phyloP scores from a whole-genome alignment of 2,797 vertebrate species.

The Anabas testudineus region DNA sequence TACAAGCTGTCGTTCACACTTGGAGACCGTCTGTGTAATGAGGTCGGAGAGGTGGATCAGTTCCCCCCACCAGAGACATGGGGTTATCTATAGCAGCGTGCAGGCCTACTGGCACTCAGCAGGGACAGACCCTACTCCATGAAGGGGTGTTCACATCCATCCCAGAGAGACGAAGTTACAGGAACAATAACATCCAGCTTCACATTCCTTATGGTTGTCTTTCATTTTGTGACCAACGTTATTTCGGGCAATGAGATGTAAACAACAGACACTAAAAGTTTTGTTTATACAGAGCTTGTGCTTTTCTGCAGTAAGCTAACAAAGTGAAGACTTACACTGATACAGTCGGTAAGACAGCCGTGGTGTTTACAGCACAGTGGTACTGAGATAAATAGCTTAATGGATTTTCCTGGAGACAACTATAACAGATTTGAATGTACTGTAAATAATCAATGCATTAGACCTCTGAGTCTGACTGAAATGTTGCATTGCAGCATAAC shows the following conservation, averaged over 20 bases:
- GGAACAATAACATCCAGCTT: conserved; percentile 40
- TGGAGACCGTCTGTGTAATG: conserved; percentile 89
- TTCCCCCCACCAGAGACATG: conserved; percentile 91
- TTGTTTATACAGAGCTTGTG: conserved; percentile 30
- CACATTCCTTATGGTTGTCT: conserved; percentile 46
- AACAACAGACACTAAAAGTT: conserved; percentile 35
- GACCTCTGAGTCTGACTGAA: conserved; percentile 13
- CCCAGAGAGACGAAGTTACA: conserved; percentile 56
- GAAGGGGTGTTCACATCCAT: conserved; percentile 45
- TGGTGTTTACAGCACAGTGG: conserved; percentile 12
- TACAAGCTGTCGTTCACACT: conserved; percentile 92
- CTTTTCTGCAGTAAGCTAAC: conserved; percentile 37
- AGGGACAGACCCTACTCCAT: conserved; percentile 50
- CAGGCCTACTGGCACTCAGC: conserved; percentile 9
- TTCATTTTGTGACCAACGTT: conserved; percentile 15
- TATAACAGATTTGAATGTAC: conserved; percentile 26
- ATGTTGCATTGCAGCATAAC: conserved; percentile 5
- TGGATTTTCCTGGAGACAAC: neutral
- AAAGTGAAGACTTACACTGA: conserved; percentile 27
- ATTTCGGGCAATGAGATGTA: conserved; percentile 21
- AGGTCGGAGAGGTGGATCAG: conserved; percentile 94
- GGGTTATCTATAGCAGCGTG: conserved; percentile 84
- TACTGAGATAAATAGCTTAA: conserved; percentile 12
- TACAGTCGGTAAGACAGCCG: neutral
- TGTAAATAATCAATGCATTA: conserved; percentile 12